Base-by-base conservation (phyloP, 2,113 vertebrate species). In the Psophia crepitans region DNA sequence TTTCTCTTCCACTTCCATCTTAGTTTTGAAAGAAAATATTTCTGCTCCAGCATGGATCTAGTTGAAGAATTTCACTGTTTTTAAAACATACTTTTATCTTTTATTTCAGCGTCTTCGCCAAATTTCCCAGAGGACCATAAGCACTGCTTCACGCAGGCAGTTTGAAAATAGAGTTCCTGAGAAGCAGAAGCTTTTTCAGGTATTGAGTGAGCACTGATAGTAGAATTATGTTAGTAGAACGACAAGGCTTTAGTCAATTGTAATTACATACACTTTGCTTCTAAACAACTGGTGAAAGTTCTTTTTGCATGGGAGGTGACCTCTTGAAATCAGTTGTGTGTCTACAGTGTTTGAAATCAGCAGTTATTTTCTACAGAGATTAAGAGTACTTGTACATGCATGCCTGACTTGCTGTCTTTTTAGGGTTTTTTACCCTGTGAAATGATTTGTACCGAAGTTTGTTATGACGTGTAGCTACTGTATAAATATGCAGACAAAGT, bases 121-220 rank as follows among this genome's bases (percentile, higher is more conserved):
- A 63, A 76, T 99, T 96, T 97, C 98, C 57, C 98, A 97, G 97
- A 98, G 99, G 97, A 98, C 98, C 74, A 89, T 99, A 94, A 97
- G 94, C 94, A 98, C 97, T 97, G 98, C 98, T 30, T 97, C 98
- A n/a, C 98, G 98, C 76, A 98, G 98, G 87, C 98, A 98, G 56
- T 1, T 98, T 20, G 92, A 97, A 69, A 99, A 99, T 93, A 98
- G 96, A 92, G 98, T 99, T 88, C 56, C 97, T 24, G 96, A 98
- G 88, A 98, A 99, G 37, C 99, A 99, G 97, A 99, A 99, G 89
- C 19, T 98, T 30, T 99, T 99, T 71, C 99, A 99, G 99, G 99
- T 99, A 98, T 53, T 51, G 60, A 75, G 65, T 71, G 49, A 51
- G 9, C 58, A 14, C 23, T 61, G 14, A 16, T 15, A 77, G 14